phyloP scores from a whole-genome alignment of 2,113 vertebrate genomes.

The Prionailurus viverrinus region DNA sequence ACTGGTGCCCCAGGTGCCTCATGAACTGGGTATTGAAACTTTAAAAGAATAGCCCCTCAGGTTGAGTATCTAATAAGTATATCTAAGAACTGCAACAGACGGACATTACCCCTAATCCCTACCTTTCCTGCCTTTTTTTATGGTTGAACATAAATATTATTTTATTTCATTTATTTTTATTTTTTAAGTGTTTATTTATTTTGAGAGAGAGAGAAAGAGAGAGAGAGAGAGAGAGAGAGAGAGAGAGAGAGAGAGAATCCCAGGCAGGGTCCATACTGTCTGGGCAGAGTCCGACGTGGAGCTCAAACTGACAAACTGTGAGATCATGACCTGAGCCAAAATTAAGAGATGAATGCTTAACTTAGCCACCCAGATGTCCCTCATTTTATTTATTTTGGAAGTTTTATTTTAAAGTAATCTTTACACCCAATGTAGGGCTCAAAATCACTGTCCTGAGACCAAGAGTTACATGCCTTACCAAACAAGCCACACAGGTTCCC shows the following conservation, averaged over 20 bases:
- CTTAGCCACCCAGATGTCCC: not conserved
- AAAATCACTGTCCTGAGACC: not conserved
- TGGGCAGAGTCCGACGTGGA: not conserved
- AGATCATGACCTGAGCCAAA: not conserved
- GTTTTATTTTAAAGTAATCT: not conserved
- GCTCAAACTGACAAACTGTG: not conserved
- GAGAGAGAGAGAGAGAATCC: not conserved
- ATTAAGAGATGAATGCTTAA: not conserved
- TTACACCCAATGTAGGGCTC: not conserved
- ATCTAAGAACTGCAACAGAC: not conserved
- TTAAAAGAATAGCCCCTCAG: not conserved
- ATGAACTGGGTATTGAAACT: not conserved
- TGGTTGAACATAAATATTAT: not conserved
- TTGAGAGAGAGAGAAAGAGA: not conserved
- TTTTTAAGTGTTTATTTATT: not conserved
- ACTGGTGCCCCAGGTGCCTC: too few relatives aligned
- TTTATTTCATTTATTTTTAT: not conserved
- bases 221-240: too few relatives aligned
- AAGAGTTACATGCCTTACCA: not conserved
- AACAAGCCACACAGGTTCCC: not conserved
- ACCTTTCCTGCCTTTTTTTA: not conserved
- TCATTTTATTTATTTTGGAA: not conserved
- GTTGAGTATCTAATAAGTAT: not conserved
- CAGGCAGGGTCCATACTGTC: too few relatives aligned
- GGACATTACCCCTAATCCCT: not conserved